Base-by-base conservation (phyloP, 1,140 invertebrate species). In the Ephestia elutella region DNA sequence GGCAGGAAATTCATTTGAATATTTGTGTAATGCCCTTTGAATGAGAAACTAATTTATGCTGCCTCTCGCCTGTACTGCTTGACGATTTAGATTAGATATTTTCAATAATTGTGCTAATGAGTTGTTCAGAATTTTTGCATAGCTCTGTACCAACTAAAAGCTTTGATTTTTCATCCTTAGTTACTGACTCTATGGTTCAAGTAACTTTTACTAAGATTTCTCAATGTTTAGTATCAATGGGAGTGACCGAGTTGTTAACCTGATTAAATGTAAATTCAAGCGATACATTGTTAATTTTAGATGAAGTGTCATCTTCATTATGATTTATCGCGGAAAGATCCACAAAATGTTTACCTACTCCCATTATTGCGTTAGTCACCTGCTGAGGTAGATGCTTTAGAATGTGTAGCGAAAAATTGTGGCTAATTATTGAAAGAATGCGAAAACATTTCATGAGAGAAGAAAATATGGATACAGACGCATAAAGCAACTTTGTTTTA, bases 1-100 rank as follows among this genome's bases (percentile, higher is more conserved):
- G 56, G 25, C 56, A 57, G 56, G 56, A 57, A 57, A 57, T 57
- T 57, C 44, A 57, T 57, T 57, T 57, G 56, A 53, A 53, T 50
- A 19, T 53, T 53, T 53, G 50, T 17, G 18, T 53, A 53, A 53
- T 53, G 21, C 20, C 50, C 19, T 53, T 15, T 53, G 50, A 53
- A 53, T 53, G n/a, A 5, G 38, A 44, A 44, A n/a, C 15, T 5
- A 44, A 44, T 44, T 44, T 15, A 44, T 44, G 38, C 38, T 44
- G 38, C 38, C 38, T 44, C 38, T 44, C 38, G 38, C 38, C 15
- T 44, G 30, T 10, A 32, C 30, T 32, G 13, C 2, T 44, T 10
- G 38, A 44, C 15, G 13, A 44, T 44, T 44, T 0, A 44, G n/a
- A 44, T 44, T 44, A 44, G 38, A 44, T 44, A 44, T 15, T 32